phyloP scores from a whole-genome alignment of 2,888 invertebrate species.

The Lottia scabra region DNA sequence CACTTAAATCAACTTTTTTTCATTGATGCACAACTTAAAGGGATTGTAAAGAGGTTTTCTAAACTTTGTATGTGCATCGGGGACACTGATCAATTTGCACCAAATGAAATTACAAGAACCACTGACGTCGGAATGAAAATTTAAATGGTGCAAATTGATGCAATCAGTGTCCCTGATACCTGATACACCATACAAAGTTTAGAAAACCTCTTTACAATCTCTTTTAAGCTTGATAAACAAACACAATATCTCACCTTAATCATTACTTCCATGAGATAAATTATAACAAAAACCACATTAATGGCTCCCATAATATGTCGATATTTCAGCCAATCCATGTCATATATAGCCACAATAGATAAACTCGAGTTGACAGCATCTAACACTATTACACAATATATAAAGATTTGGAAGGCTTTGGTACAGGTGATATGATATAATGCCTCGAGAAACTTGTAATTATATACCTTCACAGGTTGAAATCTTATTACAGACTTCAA shows the following conservation, averaged over 20 bases:
- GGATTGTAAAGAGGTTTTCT: no score
- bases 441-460: conserved; percentile 19
- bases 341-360: conserved; percentile 38
- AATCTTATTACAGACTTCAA: conserved; percentile 36
- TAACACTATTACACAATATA: conserved; percentile 43
- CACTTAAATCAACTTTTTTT: no score
- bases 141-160: no score
- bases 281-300: conserved; percentile 46
- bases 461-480: conserved; percentile 26
- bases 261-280: conserved; percentile 53
- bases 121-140: no score
- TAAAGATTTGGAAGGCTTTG: conserved; percentile 38
- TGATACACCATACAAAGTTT: no score
- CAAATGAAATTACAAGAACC: no score
- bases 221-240: no score
- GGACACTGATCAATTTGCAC: no score
- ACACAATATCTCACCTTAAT: conserved; percentile 44
- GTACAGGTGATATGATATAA: conserved; percentile 34
- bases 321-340: conserved; percentile 28
- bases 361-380: conserved; percentile 50
- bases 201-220: no score
- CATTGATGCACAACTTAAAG: no score
- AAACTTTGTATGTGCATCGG: no score
- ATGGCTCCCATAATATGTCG: conserved; percentile 38
- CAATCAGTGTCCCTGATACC: no score